Conservation (phyloP, 2,888 invertebrate species). For the Muschampia plurimacula region DNA sequence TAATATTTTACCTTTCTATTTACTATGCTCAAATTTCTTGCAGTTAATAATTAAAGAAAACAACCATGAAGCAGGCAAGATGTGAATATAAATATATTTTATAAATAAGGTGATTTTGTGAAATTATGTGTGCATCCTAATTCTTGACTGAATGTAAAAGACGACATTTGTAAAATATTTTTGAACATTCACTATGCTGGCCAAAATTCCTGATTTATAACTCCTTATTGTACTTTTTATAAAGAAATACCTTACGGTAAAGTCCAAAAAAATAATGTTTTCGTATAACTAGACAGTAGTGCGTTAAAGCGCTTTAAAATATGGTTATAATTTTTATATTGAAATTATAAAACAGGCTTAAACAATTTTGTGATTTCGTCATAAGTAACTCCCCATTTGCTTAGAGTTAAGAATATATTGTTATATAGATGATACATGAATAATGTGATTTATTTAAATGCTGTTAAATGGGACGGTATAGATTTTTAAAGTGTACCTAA, state of each 20-base stretch:
- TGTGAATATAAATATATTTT: slow-evolving; percentile 10
- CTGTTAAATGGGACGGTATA: slow-evolving; percentile 56
- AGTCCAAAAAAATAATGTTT: slow-evolving; percentile 30
- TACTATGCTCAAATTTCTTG: slow-evolving; percentile 33
- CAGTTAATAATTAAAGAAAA: slow-evolving; percentile 20
- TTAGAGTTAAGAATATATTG: slow-evolving; percentile 50
- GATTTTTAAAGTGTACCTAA: slow-evolving; percentile 46
- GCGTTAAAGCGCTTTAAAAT: slow-evolving; percentile 30
- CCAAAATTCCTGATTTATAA: slow-evolving; percentile 23
- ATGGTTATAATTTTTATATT: slow-evolving; percentile 31
- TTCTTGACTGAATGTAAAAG: slow-evolving; percentile 25
- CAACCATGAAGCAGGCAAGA: background rate
- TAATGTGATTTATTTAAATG: slow-evolving; percentile 57
- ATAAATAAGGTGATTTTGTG: slow-evolving; percentile 1
- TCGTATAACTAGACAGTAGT: slow-evolving; percentile 29
- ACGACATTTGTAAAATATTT: slow-evolving; percentile 24
- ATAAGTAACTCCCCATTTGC: slow-evolving; percentile 47
- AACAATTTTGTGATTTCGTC: slow-evolving; percentile 47
- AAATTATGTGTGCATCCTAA: slow-evolving; percentile 20
- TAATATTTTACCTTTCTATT: slow-evolving; percentile 27
- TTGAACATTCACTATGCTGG: slow-evolving; percentile 17
- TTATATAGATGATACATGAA: slow-evolving; percentile 51
- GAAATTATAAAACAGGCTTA: slow-evolving; percentile 41
- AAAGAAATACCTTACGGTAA: slow-evolving; percentile 28
- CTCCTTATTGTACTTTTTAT: slow-evolving; percentile 20